phyloP scores from a whole-genome alignment of 2,113 vertebrate genomes.

The Rattus norvegicus region DNA sequence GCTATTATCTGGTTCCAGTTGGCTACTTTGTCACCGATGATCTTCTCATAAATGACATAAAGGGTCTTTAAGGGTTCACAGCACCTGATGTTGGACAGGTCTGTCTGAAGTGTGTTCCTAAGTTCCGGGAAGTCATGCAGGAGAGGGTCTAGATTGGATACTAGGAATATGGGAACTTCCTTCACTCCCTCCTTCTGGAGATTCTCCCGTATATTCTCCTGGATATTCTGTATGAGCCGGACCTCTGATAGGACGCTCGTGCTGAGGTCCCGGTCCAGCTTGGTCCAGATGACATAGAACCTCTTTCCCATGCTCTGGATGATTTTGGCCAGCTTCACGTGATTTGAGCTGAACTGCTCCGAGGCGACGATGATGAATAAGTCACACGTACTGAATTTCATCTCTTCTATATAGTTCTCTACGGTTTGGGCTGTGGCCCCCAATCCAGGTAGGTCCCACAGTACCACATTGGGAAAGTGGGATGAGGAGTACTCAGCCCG shows the following conservation, averaged over 20 bases:
- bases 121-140: slow-evolving; percentile 22
- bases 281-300: slow-evolving; percentile 65
- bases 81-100: background rate
- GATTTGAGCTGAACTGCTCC: slow-evolving; percentile 63
- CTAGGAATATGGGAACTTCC: background rate
- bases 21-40: background rate
- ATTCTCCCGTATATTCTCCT: background rate
- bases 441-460: slow-evolving; percentile 83
- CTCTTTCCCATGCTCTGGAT: slow-evolving; percentile 63
- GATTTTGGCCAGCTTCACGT: slow-evolving; percentile 67
- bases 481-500: slow-evolving; percentile 61
- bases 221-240: background rate
- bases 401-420: slow-evolving; percentile 48
- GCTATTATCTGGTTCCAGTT: background rate
- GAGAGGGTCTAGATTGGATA: slow-evolving; percentile 26
- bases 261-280: slow-evolving; percentile 47
- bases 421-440: slow-evolving; percentile 3
- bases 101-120: background rate
- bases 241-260: background rate
- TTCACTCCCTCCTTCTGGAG: background rate
- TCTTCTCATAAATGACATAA: background rate
- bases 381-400: slow-evolving; percentile 71
- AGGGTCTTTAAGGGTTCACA: background rate
- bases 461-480: slow-evolving; percentile 50
- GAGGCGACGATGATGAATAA: slow-evolving; percentile 77